Evolutionary conservation across 2,113 vertebrate genomes (phyloP), one percentile per base, ranked within the genome.

Genomic region (Labeo rohita): DNA sequence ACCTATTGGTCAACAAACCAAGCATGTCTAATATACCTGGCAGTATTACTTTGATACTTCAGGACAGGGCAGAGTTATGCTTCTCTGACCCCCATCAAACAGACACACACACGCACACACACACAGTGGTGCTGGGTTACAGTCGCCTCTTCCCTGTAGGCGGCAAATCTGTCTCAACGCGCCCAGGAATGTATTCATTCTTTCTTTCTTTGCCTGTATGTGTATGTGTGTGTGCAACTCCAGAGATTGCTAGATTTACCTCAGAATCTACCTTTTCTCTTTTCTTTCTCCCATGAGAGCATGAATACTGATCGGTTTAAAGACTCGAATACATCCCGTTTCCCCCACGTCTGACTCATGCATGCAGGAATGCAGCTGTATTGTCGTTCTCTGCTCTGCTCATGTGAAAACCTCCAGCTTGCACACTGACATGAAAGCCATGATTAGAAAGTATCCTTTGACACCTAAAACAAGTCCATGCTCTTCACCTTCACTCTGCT

Each of bases 131-230:
- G 87, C 89, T 56, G 85, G 68, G 85, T 93, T 92, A 91, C 90
- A 90, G 88, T 85, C 47, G 63, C 59, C 8, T 74, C 50, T 82
- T 90, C 90, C 91, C 93, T 81, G 86, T 59, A 90, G 92, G 93
- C 88, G 66, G 68, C 80, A 85, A 88, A 90, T 91, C 39, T 91
- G 93, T 92, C 91, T 87, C 76, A 89, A 94, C 93, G 91, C 75
- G 88, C 92, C 89, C 80, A 92, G 91, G 93, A 95, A 94, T 93
- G 91, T 89, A 66, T 72, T 59, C 54, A 11, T 86, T 70, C 47
- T 54, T 54, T 85, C 50, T 54, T 83, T 89, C 52, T 45, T 10
- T 56, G 11, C 65, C 7, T 81, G 39, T 87, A 50, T 70, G 23
- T 47, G 15, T 36, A 15, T 79, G 13, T 49, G 68, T 87, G 28